Base-by-base conservation (phyloP, 2,888 invertebrate genomes). In the Dynastes maya region DNA sequence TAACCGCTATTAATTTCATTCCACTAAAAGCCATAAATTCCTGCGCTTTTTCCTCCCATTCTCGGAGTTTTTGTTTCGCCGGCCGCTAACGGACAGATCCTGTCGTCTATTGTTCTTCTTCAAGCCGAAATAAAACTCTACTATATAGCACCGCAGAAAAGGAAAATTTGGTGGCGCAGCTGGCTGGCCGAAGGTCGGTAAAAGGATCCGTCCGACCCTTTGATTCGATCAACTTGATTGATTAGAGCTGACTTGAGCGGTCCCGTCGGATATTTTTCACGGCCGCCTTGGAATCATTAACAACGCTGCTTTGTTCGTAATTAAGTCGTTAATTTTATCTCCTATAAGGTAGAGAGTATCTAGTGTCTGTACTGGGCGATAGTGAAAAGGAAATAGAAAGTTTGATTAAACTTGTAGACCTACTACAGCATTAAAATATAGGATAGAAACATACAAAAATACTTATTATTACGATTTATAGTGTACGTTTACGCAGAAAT, bases 181-280 rank as follows among this genome's bases (percentile, higher is more conserved):
- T 37, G 65, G 16, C 32, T 37, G 40, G 8, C n/a, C 65, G 65
- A 37, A 3, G 65, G 40, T 16, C 40, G 65, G 45, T 11, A 45
- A 45, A 45, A 40, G 40, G 65, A 65, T 32, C 40, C 65, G 37
- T 65, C 65, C 29, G 65, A 65, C n/a, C 65, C 65, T 65, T 65
- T 65, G 65, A 65, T 65, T 45, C 45, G 65, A 65, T 65, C 65
- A 16, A 65, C 16, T 65, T 65, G 65, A 65, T 65, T 65, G 65
- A 65, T 65, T 65, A 40, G 65, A 65, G 32, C 40, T 40, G 65
- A 55, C 40, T 16, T 37, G 37, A 16, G 65, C 40, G 65, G 45
- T 45, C 45, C 45, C 9, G 45, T 45, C 45, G 32, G 32, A 27
- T 63, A 63, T 29, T 29, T 63, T 32, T 9, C 11, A 9, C 63